Percentiles rank a stretch among this genome's conserved stretches.
Conservation (phyloP, 2,113 vertebrate species). For the Rhabdornis inornatus region DNA sequence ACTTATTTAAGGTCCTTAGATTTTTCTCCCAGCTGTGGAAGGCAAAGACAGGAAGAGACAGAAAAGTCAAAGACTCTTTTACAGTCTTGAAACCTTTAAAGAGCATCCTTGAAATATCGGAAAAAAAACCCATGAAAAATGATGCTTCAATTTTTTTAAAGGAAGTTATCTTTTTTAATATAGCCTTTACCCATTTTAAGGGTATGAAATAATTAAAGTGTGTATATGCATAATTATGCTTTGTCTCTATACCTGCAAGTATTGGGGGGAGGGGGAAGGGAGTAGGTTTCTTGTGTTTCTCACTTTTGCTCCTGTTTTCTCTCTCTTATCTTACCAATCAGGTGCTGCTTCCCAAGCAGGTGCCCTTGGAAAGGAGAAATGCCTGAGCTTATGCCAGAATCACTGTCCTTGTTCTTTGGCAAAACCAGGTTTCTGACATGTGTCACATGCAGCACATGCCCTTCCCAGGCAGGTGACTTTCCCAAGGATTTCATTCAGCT, state of each 20-base stretch:
- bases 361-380: conserved; percentile 36
- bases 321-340: background rate
- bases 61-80: conserved; percentile 25
- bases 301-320: background rate
- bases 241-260: background rate
- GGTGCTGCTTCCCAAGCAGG: background rate
- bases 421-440: background rate
- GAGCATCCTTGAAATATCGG: background rate
- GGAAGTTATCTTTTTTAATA: background rate
- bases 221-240: background rate
- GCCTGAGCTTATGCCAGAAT: conserved; percentile 8
- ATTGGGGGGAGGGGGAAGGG: background rate
- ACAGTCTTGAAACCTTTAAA: background rate
- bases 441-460: background rate
- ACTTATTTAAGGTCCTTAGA: conserved; percentile 35
- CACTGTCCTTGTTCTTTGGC: background rate
- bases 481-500: background rate
- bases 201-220: background rate
- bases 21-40: conserved; percentile 44
- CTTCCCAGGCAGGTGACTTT: background rate
- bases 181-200: background rate
- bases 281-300: background rate
- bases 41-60: background rate
- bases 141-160: background rate
- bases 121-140: background rate